Base-by-base conservation (phyloP, 2,797 vertebrate genomes). In the Mergus octosetaceus region DNA sequence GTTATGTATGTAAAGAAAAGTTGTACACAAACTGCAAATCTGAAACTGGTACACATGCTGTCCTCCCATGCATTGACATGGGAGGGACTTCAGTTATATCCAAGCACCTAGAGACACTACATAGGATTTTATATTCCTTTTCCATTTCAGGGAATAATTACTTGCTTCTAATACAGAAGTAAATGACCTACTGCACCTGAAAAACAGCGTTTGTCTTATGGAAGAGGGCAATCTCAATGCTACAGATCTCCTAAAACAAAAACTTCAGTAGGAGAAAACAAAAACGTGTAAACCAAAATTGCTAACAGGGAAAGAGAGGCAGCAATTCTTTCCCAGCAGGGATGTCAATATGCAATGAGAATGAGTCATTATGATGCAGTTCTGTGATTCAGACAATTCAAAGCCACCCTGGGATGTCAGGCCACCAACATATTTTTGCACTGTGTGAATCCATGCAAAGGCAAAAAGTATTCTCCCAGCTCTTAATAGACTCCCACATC, bases 341-440 rank as follows among this genome's bases (percentile, higher is more conserved):
- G 74, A 84, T 54, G 60, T 72, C 77, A 73, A 57, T 6, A n/a
- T 7, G 62, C 70, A 87, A 28, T 0, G 2, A 77, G 81, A 87
- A 71, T 94, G 92, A 94, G 90, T 93, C 96, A 95, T 13, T 71
- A 6, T 77, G 84, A 86, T 94, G 86, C 94, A 95, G 58, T 27
- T 84, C 68, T 81, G 73, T 93, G 86, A 93, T 84, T 92, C 92
- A 96, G 83, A 81, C 86, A 85, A 69, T 65, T 75, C 88, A 96
- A 83, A 95, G 61, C 88, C 62, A 47, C 92, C 81, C 58, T 86
- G 84, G 49, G 80, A 89, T 69, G 41, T 90, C 88, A 94, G 54
- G 57, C 30, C 58, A 84, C 70, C 27, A 21, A 75, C 36, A 9
- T 77, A 25, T 54, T 88, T 91, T 72, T 77, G n/a, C 49, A 77